Conservation (phyloP, 2,113 vertebrate species). For the Sorex araneus region DNA sequence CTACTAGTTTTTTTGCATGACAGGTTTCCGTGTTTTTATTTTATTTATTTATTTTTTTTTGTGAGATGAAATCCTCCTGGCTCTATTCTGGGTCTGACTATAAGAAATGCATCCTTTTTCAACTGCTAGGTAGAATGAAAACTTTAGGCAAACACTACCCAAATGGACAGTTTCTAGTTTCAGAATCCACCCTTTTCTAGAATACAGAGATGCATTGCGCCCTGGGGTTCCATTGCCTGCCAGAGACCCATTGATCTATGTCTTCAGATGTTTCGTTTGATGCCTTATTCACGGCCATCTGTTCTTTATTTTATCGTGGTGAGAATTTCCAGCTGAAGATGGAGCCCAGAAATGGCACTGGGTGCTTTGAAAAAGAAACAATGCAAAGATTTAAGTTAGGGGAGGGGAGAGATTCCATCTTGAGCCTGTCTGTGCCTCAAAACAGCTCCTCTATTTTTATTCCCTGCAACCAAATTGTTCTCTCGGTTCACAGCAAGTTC, state of each 20-base stretch:
- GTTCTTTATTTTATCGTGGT: background rate
- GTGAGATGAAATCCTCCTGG: background rate
- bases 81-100: conserved; percentile 41
- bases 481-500: background rate
- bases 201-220: background rate
- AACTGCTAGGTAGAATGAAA: background rate
- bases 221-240: background rate
- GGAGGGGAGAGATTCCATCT: background rate
- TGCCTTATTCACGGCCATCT: conserved; percentile 22
- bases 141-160: background rate
- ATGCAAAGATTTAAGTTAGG: background rate
- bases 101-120: conserved; percentile 13
- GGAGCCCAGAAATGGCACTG: background rate
- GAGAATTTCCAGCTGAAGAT: background rate
- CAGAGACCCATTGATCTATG: background rate
- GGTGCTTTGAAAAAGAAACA: background rate
- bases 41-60: too few species aligned
- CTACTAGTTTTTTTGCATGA: conserved; percentile 26
- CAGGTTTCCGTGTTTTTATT: conserved; percentile 19
- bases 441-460: background rate
- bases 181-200: conserved; percentile 8
- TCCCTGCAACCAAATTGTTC: background rate
- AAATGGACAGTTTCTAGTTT: conserved; percentile 38
- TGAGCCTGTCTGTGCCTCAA: background rate
- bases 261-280: conserved; percentile 23